A percentile compares a stretch with the other conserved stretches of the same genome.
These are phyloP conservation scores for Geophilus truncorum DNA, from an alignment of 2,888 invertebrate species.

Conservation along the genomic window DNA sequence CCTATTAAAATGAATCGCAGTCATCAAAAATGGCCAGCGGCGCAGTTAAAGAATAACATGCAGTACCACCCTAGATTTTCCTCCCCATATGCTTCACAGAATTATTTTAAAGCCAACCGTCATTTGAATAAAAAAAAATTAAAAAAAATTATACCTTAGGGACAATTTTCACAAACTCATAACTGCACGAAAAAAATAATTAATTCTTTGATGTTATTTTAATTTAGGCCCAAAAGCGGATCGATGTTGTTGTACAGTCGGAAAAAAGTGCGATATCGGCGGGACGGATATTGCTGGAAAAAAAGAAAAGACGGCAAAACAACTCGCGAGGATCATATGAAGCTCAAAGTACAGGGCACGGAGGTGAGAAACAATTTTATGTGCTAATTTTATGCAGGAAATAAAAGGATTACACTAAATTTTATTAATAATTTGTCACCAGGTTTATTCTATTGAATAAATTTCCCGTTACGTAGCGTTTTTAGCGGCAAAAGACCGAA, in stretches of 20 bases:
- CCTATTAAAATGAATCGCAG: neutral
- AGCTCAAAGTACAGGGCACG: slow-evolving; percentile 93
- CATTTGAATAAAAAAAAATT: too few species aligned
- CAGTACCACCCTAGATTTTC: too few species aligned
- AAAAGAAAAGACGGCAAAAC: slow-evolving; percentile 97
- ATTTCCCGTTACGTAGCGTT: neutral
- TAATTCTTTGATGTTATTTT: neutral
- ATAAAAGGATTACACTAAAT: neutral
- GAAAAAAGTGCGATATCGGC: slow-evolving; percentile 89
- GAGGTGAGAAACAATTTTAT: slow-evolving; percentile 62
- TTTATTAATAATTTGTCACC: too few species aligned
- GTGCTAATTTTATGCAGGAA: too few species aligned
- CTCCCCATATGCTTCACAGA: too few species aligned
- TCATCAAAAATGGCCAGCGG: neutral
- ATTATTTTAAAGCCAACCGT: too few species aligned
- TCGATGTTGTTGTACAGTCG: slow-evolving; percentile 94
- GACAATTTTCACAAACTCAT: too few species aligned
- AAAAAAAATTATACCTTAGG: too few species aligned
- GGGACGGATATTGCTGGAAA: slow-evolving; percentile 98
- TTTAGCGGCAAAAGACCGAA: too few species aligned
- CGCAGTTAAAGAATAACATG: neutral
- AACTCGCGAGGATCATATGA: slow-evolving; percentile 98
- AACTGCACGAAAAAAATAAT: too few species aligned
- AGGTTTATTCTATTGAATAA: neutral
- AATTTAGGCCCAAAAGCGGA: slow-evolving; percentile 85